Base-by-base conservation (phyloP, 1,140 invertebrate genomes). In the Panagrolaimus sp. region DNA sequence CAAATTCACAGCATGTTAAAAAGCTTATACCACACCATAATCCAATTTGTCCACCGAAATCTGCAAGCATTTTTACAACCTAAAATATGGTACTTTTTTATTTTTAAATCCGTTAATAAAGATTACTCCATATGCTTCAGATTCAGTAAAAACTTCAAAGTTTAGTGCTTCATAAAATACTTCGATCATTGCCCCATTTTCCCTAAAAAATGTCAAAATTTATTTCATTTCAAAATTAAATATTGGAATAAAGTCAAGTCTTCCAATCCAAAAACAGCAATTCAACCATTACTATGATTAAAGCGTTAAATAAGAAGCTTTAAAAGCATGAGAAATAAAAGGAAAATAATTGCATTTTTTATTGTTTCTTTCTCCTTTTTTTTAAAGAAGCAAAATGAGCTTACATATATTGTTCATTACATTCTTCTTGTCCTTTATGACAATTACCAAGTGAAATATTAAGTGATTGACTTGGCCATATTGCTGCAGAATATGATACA, bases 11-110 rank as follows among this genome's bases (percentile, higher is more conserved):
- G 44, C 71, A 74, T 16, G 77, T 78, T 45, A 79, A 72, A 13
- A 79, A 68, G 31, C 72, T 75, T 11, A 79, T 71, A 5, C 77
- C 77, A 38, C 31, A 38, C 31, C 71, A 72, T 11, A 72, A 46
- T 27, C 71, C 71, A 57, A 72, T 46, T 71, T 71, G 70, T 42
- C 72, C 72, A 5, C 77, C 77, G 47, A 79, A 77, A 68, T 79
- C 77, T 45, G 77, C 77, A 63, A 79, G 62, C 77, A 79, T 74
- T 68, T 79, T 79, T 3, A 79, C 77, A 45, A 79, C 47, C 76
- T 78, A 44, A 38, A 77, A 76, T 7, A 38, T 38, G 2, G 31
- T 38, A 38, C 8, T 5, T 44, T 63, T 13, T 1, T 44, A 38
- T 27, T 11, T 20, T 23, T 11, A 53, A 2, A 47, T 9, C 51